Conservation (phyloP, 2,113 vertebrate genomes). For the Tyrannus savana region DNA sequence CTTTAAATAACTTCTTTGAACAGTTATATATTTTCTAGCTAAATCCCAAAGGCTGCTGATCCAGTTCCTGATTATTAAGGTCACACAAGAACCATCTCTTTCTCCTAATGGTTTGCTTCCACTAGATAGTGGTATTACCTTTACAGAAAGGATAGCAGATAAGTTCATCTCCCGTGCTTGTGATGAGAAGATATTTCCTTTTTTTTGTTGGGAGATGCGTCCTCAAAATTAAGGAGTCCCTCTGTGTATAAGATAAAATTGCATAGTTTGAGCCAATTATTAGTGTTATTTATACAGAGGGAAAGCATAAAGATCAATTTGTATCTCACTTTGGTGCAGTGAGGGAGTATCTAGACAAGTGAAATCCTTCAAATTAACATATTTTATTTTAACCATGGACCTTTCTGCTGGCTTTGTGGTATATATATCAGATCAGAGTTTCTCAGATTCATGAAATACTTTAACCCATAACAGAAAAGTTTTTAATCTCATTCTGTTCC, state of each 20-base stretch:
- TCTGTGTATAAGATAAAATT: not conserved
- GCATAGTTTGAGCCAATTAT: constrained; percentile 11
- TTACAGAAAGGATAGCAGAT: not conserved
- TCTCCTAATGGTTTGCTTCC: constrained; percentile 40
- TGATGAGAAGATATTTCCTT: not conserved
- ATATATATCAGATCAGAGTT: not conserved
- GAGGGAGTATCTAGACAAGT: not conserved
- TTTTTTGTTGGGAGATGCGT: not conserved
- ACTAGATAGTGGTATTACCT: not conserved
- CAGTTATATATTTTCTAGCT: constrained; percentile 59
- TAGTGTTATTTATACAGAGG: not conserved
- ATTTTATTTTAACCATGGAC: constrained; percentile 36
- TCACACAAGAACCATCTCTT: constrained; percentile 9
- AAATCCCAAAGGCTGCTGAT: constrained; percentile 55
- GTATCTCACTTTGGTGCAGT: not conserved
- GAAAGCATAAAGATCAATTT: not conserved
- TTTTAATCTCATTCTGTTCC: constrained; percentile 39
- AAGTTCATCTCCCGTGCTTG: not conserved
- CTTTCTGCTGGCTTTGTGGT: constrained; percentile 11
- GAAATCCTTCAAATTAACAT: constrained; percentile 18
- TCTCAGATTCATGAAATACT: constrained; percentile 25
- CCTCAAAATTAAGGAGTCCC: not conserved
- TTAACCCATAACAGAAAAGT: constrained; percentile 40
- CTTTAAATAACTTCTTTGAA: constrained; percentile 59
- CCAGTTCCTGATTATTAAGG: constrained; percentile 53